phyloP scores from a whole-genome alignment of 2,113 vertebrate species.

The Carassius carassius region DNA sequence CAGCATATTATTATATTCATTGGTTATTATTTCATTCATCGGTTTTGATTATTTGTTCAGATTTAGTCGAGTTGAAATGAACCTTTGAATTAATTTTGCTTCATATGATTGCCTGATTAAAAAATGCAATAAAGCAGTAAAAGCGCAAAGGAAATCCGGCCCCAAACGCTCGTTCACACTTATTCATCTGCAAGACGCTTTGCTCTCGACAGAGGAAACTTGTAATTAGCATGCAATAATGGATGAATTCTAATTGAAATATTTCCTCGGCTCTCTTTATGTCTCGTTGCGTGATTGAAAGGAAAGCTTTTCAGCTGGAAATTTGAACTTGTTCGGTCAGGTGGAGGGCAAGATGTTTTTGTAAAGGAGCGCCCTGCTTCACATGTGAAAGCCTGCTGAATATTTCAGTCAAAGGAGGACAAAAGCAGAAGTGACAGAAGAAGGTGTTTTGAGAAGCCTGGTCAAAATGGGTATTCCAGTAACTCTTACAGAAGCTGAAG shows the following conservation, averaged over 20 bases:
- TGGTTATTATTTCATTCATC: background rate
- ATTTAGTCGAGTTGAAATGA: background rate
- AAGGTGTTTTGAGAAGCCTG: background rate
- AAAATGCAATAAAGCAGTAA: background rate
- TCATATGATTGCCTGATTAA: no score
- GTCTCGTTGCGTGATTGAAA: background rate
- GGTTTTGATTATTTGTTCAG: background rate
- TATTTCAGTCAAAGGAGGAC: conserved; percentile 21
- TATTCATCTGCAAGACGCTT: background rate
- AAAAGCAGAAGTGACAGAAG: conserved; percentile 54
- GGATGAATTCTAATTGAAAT: conserved; percentile 9
- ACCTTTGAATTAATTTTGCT: no score
- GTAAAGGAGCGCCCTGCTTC: background rate
- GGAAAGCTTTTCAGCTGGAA: conserved; percentile 1
- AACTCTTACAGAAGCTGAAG: background rate
- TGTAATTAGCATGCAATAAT: background rate
- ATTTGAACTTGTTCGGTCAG: background rate
- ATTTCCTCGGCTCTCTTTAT: background rate
- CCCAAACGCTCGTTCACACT: background rate
- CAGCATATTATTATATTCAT: no score
- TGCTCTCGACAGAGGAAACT: background rate
- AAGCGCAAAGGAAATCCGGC: background rate
- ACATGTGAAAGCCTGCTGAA: background rate
- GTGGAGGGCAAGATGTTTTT: background rate
- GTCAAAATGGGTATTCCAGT: background rate